Base-by-base conservation (phyloP, 2,888 invertebrate species). In the Zygogramma bicolorata region DNA sequence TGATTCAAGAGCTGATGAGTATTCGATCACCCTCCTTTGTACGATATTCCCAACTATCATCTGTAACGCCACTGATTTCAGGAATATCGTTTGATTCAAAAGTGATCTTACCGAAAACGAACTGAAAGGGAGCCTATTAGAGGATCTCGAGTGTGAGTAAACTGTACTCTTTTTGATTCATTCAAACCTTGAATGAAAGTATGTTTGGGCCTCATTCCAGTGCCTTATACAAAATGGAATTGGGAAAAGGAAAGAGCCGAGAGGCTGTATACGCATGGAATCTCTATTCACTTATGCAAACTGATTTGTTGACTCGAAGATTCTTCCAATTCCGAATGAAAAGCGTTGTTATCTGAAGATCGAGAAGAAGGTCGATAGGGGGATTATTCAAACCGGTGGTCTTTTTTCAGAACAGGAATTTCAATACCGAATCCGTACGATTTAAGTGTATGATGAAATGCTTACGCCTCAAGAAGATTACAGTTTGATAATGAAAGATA, bases 141-240 rank as follows among this genome's bases (percentile, higher is more conserved):
- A n/a, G 53, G 53, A 53, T 53, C 25, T n/a, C 25, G n/a, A 53
- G 53, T 53, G 53, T 53, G 53, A 53, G 53, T 27, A 27, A 53
- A 53, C 53, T 53, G 53, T n/a, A 25, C 53, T 53, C n/a, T n/a
- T 53, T 7, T 7, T 6, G 53, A 53, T 53, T 53, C 53, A 53
- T 53, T 25, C 6, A n/a, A 53, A n/a, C n/a, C n/a, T n/a, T n/a
- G 7, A 53, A 53, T 53, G 15, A 53, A 53, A 25, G 53, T 25
- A 15, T 53, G 22, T 27, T 53, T 22, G 53, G 27, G 10, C 53
- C 27, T 53, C 13, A 53, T 53, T 53, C 25, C 53, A 27, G 53
- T 27, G 53, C 53, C 25, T 22, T n/a, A 10, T 53, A 53, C 25
- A 18, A 13, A 53, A 27, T 7, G 27, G 53, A 53, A 53, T 53